Evolutionary conservation across 92 coral and sea anemone species (phyloP), one percentile per base, ranked within the genome.

Genomic region (Bergia puertoricense): DNA sequence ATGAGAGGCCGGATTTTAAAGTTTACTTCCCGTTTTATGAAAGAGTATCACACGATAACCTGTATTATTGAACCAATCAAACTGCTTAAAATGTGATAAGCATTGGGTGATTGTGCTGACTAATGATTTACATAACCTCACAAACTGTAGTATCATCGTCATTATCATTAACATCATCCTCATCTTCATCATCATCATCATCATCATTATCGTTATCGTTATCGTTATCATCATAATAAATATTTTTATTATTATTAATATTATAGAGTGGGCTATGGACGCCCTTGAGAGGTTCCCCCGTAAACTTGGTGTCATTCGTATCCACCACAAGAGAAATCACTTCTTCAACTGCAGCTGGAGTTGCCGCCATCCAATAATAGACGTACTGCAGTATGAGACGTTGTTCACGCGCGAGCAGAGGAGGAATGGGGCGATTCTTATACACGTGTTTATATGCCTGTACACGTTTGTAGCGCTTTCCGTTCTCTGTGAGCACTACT

Each of bases 401-500:
- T 81, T 97, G 81, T 97, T 97, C 77, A 92, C 99, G 0, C 89
- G 96, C 77, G 91, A 97, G 77, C 95, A 97, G 89, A 91, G 99
- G 74, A 75, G 98, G 42, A 93, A 94, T 62, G 99, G 99, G 0
- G 98, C 98, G 22, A 92, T 97, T 39, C 45, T 95, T 5, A 88
- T 97, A 45, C 99, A 97, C 88, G 65, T 92, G 18, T 77, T 97
- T 39, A 86, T 97, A 76, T 94, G 99, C 72, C 86, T 95, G 85
- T 97, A 97, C 88, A 93, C 98, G 67, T 97, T 97, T 50, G 96
- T 90, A 10, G 97, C 99, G 9, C 89, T 97, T 22, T 95, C 98
- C 18, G 82, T 95, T 36, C 86, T 97, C 72, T 97, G 99, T 56
- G 98, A 97, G 67, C 96, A 97, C 78, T 97, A 97, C 88, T 97